Evolutionary conservation across 2,113 vertebrate genomes (phyloP), one percentile per base, ranked within the genome.

Genomic region (Athene cunicularia): DNA sequence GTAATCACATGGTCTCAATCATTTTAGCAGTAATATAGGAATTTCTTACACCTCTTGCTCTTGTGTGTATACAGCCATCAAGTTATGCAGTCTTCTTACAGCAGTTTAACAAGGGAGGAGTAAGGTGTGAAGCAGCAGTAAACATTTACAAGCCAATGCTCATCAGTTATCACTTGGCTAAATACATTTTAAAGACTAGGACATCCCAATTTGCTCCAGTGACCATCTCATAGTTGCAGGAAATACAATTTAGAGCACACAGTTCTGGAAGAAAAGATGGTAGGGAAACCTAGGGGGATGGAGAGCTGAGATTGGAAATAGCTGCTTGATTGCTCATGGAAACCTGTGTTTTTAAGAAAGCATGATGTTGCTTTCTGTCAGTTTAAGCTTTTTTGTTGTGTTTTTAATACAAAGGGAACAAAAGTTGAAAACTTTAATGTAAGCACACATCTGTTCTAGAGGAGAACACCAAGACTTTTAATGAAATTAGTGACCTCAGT

Each of bases 51-150:
- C 37, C 28, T 92, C 41, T 76, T 84, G 37, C 55, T 84, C 37
- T 68, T 37, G 13, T 63, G 28, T 41, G 23, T 64, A 21, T 64
- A 26, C 17, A 84, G 94, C 74, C 58, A 58, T 93, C 70, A 87
- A n/a, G 62, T 79, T 92, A 45, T 35, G 30, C 64, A 62, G 17
- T 91, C 71, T 91, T 92, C 89, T 70, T 85, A 76, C 62, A 88
- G 71, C 66, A 80, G 80, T 87, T 96, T 82, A 96, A 91, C 89
- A 86, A 79, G 66, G 66, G 86, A 85, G 77, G 84, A 92, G 35
- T 80, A 66, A 64, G 1, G 2, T 52, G 32, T 7, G 23, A 59
- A 93, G 30, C 80, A 84, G 72, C 53, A 90, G 76, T 92, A 92
- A 95, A 87, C 70, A 73, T 93, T 93, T 82, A 79, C 80, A 93